These are phyloP conservation scores for Serranus cabrilla DNA, from an alignment of 2,797 vertebrate genomes.

Conservation along the genomic window DNA sequence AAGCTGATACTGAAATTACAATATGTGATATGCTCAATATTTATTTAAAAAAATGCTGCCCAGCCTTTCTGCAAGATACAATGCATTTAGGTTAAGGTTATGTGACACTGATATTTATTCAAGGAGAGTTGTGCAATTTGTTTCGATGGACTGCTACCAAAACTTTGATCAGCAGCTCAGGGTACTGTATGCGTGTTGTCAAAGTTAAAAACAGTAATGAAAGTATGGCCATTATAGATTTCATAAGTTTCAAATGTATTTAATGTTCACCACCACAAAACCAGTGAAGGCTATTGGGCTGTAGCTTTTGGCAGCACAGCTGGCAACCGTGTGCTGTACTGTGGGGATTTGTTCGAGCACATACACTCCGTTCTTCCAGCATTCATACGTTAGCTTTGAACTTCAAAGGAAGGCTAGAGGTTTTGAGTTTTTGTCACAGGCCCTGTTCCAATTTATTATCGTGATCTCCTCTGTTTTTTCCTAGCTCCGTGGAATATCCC, in stretches of 20 bases:
- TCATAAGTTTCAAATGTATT: constrained; percentile 7
- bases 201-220: neutral
- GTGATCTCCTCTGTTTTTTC: constrained; percentile 25
- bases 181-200: neutral
- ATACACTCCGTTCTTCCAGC: neutral
- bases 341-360: constrained; percentile 24
- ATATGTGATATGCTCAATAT: neutral
- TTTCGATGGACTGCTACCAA: too few relatives aligned
- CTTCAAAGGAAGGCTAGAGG: constrained; percentile 3
- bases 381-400: neutral
- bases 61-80: neutral
- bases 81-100: too few relatives aligned
- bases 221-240: neutral
- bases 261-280: neutral
- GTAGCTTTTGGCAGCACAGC: neutral
- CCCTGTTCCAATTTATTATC: constrained; percentile 15
- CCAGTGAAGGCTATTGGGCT: neutral
- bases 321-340: neutral
- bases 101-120: too few relatives aligned
- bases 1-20: neutral
- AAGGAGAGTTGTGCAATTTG: too few relatives aligned
- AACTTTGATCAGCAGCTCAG: neutral
- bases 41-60: neutral
- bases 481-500: constrained; percentile 13
- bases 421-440: constrained; percentile 26